Evolutionary conservation across 2,888 invertebrate genomes (phyloP), one percentile per base, ranked within the genome.

Genomic region (Pristionchus fissidentatus): DNA sequence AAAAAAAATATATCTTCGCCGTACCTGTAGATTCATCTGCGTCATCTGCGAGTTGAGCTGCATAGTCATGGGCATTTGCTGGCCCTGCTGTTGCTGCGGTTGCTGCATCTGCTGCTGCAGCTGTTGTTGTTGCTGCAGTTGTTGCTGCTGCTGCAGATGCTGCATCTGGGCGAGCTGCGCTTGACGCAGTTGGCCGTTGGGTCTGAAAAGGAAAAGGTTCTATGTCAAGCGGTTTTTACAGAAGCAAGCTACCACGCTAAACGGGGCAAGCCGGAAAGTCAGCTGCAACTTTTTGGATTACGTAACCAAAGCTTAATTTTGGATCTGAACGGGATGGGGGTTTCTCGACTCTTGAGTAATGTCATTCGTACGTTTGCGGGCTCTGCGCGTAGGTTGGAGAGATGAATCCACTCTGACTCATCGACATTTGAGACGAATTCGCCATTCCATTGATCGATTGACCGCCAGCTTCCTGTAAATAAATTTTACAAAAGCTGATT

Each of bases 331-430:
- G 49, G 49, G 19, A 13, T 19, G 49, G 19, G 49, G 49, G 49
- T 10, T 19, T 49, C 10, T 49, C 49, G 10, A 49, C 49, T 49
- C 49, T 49, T 15, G 19, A 8, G 60, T 26, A n/a, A n/a, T n/a
- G n/a, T n/a, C n/a, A n/a, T 15, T 35, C 46, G 43, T 62, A 81
- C 80, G 46, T 41, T 38, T 38, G 79, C 7, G 19, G 19, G 8
- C 26, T 8, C 5, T 55, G 49, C 22, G 79, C 19, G 78, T 79
- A 79, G 79, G 38, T 81, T 29, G 80, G 80, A 1, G 80, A 81
- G 29, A 81, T 62, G 80, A 81, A 81, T 43, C 80, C 80, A 26
- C 46, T 13, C 10, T 49, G 62, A 81, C 13, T 79, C 52, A 57
- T 38, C 35, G 10, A 15, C 79, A 79, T 79, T 57, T 79, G 79